Base-by-base conservation (phyloP, 2,797 vertebrate genomes). In the Intellagama lesueurii region DNA sequence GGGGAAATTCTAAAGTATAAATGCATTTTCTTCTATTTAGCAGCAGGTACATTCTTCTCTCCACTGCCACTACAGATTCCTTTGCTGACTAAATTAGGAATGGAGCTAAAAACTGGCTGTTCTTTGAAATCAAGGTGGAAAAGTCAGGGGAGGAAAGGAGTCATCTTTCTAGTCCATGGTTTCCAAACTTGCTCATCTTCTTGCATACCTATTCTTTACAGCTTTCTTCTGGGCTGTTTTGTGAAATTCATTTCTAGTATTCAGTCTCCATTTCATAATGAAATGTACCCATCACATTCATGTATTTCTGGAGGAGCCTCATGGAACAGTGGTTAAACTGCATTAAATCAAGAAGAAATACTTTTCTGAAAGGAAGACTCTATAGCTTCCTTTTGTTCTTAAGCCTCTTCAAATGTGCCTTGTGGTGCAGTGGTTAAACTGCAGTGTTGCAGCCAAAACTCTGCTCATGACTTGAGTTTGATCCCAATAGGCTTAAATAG, bases 1-100 rank as follows among this genome's bases (percentile, higher is more conserved):
- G 92, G 78, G 90, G 88, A 87, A 77, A 4, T 72, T 85, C 87
- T 85, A 16, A 70, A 56, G 83, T 88, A 78, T n/a, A 82, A 66
- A 35, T 81, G 7, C 28, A 52, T 86, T 73, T 80, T 73, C 7
- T 64, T 66, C 40, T n/a, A 6, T 60, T 56, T 26, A 87, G 47
- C 79, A 22, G n/a, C 44, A 12, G n/a, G 30, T 4, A 86, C 83
- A 92, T 81, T 83, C 26, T 24, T 19, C 2, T 3, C 80, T 78
- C n/a, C 16, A n/a, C 16, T 32, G 44, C 84, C 1, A 35, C 87
- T 89, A 49, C 24, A 11, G 22, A 87, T 68, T 68, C 5, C 35
- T 68, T 32, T 79, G 32, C 72, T 64, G 1, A 5, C 35, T 78
- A 17, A n/a, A 47, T 77, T 86, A 78, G n/a, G 60, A 68, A 30